phyloP scores from a whole-genome alignment of 2,888 invertebrate species.

The Eueremaeus valkanovi region DNA sequence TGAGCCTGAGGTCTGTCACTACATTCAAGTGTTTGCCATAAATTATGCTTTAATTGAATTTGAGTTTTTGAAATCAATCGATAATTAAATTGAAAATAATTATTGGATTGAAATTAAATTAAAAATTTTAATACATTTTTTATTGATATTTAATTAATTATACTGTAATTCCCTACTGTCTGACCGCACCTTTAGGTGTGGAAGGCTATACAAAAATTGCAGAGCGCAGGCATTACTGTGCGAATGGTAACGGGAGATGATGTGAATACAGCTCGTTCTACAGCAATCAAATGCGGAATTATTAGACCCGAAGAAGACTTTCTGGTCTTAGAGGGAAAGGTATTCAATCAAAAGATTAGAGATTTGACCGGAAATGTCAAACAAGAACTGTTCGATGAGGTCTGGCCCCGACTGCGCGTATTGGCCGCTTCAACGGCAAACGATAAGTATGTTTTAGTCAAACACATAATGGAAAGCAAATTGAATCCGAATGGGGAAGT shows the following conservation, averaged over 20 bases:
- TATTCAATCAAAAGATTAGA: slow-evolving; percentile 88
- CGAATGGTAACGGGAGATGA: slow-evolving; percentile 99
- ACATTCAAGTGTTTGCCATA: no score
- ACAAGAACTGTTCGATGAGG: slow-evolving; percentile 88
- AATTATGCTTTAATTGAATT: no score
- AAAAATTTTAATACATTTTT: no score
- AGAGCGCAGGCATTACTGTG: slow-evolving; percentile 96
- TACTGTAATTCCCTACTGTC: neutral
- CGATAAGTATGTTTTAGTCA: slow-evolving; percentile 95
- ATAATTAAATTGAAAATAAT: no score
- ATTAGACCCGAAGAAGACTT: slow-evolving; percentile 89
- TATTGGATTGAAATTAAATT: no score
- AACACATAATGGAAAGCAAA: slow-evolving; percentile 97
- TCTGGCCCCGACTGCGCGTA: slow-evolving; percentile 94
- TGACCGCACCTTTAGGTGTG: slow-evolving; percentile 54
- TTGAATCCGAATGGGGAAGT: slow-evolving; percentile 85
- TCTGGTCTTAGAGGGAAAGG: slow-evolving; percentile 92
- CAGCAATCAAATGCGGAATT: slow-evolving; percentile 96
- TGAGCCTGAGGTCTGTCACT: slow-evolving; percentile 72
- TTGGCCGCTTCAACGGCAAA: slow-evolving; percentile 97
- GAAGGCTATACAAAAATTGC: slow-evolving; percentile 91
- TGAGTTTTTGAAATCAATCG: no score
- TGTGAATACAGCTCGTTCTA: slow-evolving; percentile 96
- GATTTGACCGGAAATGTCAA: slow-evolving; percentile 86
- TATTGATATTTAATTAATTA: no score